Evolutionary conservation across 1,140 invertebrate genomes (phyloP).

Genomic region (Plectrocnemia conspersa): DNA sequence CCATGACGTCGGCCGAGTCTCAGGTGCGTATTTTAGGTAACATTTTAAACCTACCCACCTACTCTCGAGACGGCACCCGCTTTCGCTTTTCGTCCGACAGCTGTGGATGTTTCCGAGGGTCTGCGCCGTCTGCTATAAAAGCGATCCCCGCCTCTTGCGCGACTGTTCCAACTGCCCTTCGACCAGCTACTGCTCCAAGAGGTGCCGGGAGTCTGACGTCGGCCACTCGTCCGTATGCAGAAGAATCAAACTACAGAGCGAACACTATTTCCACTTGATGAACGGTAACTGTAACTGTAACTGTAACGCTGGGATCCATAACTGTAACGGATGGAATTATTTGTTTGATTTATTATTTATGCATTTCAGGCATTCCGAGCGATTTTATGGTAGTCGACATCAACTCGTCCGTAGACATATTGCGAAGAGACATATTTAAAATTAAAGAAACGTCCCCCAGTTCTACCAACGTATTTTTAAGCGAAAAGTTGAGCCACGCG

Average conservation of each 20-base stretch:
- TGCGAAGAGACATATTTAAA: no score
- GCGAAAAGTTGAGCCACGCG: no score
- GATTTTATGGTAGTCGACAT: no score
- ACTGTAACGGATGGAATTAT: no score
- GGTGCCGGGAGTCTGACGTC: constrained; percentile 35
- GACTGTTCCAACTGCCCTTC: constrained; percentile 37
- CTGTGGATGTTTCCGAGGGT: constrained; percentile 40
- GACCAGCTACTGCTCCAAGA: constrained; percentile 38
- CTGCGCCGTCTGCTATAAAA: constrained; percentile 37
- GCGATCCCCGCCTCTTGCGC: constrained; percentile 23
- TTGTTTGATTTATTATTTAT: no score
- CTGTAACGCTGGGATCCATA: no score
- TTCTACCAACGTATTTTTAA: no score
- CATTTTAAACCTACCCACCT: background rate
- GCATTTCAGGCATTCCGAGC: no score
- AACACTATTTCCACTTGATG: constrained; percentile 22
- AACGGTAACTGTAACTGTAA: constrained; percentile 16
- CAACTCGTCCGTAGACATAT: no score
- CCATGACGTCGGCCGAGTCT: constrained; percentile 21
- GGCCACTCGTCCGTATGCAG: constrained; percentile 36
- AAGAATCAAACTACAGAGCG: constrained; percentile 33
- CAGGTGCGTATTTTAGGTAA: constrained; percentile 25
- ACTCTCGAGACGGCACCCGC: no score
- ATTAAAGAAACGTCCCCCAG: no score
- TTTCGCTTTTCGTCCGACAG: constrained; percentile 21